phyloP scores from a whole-genome alignment of 2,888 invertebrate species.

The Ichneumoninae sp. region DNA sequence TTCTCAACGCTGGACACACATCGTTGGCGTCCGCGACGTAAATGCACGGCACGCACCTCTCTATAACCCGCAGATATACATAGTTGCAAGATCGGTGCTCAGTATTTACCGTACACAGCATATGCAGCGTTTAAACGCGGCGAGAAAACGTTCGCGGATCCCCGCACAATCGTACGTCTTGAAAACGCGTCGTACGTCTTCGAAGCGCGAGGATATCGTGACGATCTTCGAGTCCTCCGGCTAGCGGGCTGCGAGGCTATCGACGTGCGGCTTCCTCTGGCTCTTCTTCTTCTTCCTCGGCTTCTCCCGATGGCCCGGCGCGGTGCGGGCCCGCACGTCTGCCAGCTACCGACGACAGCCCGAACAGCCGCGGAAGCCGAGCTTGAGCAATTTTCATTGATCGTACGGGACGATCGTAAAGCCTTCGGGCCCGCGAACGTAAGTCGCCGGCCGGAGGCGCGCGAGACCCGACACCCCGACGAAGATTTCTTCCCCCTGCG shows the following conservation, averaged over 20 bases:
- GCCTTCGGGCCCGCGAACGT: conserved; percentile 65
- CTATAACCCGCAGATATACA: conserved; percentile 6
- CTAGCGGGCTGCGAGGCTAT: conserved; percentile 41
- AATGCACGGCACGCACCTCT: conserved; percentile 35
- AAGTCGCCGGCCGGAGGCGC: conserved; percentile 24
- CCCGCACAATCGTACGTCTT: conserved; percentile 60
- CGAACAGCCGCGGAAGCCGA: conserved; percentile 61
- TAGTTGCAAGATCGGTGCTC: conserved; percentile 10
- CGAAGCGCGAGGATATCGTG: conserved; percentile 62
- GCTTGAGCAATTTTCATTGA: conserved; percentile 77
- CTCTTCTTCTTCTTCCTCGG: conserved; percentile 52
- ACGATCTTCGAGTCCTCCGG: conserved; percentile 54
- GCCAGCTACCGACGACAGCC: conserved; percentile 57
- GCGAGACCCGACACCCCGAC: conserved; percentile 33
- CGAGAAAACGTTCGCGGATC: conserved; percentile 54
- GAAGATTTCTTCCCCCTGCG: conserved; percentile 29
- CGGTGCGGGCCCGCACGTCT: conserved; percentile 41
- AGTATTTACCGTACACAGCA: conserved; percentile 52
- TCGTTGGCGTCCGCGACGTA: conserved; percentile 21
- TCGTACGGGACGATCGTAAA: conserved; percentile 72
- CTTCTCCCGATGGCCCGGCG: conserved; percentile 61
- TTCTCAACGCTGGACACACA: conserved; percentile 17
- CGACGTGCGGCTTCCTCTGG: conserved; percentile 52
- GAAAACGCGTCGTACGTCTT: conserved; percentile 65
- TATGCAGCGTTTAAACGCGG: conserved; percentile 10